phyloP scores from a whole-genome alignment of 1,140 invertebrate genomes.

The Panagrolaimus sp. region DNA sequence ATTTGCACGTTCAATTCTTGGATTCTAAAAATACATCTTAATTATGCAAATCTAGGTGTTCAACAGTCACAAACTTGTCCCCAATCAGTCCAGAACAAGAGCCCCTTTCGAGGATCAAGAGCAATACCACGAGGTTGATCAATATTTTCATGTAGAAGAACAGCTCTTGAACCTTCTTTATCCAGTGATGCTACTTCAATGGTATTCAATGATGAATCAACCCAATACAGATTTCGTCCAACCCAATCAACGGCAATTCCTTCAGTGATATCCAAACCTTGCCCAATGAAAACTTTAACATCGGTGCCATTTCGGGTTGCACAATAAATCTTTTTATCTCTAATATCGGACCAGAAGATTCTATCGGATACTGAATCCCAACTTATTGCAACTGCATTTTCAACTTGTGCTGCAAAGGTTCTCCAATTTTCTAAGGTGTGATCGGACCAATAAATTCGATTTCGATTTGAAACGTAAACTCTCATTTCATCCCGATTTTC shows the following conservation, averaged over 20 bases:
- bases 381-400: constrained; percentile 90
- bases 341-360: constrained; percentile 96
- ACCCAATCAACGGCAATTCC: constrained; percentile 83
- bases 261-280: constrained; percentile 58
- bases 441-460: constrained; percentile 84
- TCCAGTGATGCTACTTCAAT: constrained; percentile 85
- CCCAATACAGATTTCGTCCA: constrained; percentile 90
- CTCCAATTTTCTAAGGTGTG: constrained; percentile 81
- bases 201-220: constrained; percentile 79
- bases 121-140: constrained; percentile 88
- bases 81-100: constrained; percentile 81
- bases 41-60: no score
- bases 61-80: constrained; percentile 64
- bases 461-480: constrained; percentile 86
- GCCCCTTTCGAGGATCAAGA: constrained; percentile 81
- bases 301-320: constrained; percentile 59
- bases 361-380: constrained; percentile 88
- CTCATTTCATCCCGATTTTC: constrained; percentile 77
- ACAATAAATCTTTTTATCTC: constrained; percentile 84
- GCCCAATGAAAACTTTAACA: constrained; percentile 51
- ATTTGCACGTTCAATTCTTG: constrained; percentile 84
- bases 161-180: constrained; percentile 67
- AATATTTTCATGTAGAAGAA: constrained; percentile 73
- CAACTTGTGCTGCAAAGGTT: constrained; percentile 79
- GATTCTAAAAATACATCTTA: constrained; percentile 69